Conservation (phyloP, 2,888 invertebrate species). For the Brenthis hecate region DNA sequence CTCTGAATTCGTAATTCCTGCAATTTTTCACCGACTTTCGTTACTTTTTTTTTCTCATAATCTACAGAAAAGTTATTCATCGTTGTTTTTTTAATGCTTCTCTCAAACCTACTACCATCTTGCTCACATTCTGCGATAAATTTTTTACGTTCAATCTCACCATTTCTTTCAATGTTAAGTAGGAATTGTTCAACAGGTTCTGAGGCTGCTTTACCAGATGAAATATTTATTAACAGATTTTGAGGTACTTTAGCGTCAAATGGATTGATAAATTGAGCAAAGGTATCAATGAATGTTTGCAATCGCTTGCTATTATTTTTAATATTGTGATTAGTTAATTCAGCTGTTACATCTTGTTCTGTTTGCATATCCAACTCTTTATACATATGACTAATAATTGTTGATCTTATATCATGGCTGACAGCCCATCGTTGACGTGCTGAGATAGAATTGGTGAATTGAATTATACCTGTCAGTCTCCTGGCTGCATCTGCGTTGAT, state of each 20-base stretch:
- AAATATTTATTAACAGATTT: slow-evolving; percentile 41
- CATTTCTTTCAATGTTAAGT: slow-evolving; percentile 28
- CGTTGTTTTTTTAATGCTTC: slow-evolving; percentile 20
- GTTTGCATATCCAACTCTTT: slow-evolving; percentile 21
- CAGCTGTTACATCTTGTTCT: slow-evolving; percentile 33
- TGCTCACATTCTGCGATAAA: slow-evolving; percentile 29
- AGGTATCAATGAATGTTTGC: slow-evolving; percentile 32
- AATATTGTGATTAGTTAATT: slow-evolving; percentile 36
- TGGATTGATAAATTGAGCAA: slow-evolving; percentile 40
- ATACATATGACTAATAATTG: slow-evolving; percentile 35
- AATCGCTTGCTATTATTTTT: slow-evolving; percentile 36
- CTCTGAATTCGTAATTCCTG: slow-evolving; percentile 34
- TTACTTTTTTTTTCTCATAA: slow-evolving; percentile 27
- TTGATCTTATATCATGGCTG: slow-evolving; percentile 42
- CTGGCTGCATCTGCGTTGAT: slow-evolving; percentile 53
- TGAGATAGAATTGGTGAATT: slow-evolving; percentile 41
- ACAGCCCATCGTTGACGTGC: slow-evolving; percentile 42
- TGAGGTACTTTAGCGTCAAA: slow-evolving; percentile 33
- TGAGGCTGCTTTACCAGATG: slow-evolving; percentile 39
- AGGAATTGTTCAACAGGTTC: slow-evolving; percentile 35
- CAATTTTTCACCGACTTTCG: slow-evolving; percentile 29
- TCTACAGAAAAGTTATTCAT: slow-evolving; percentile 20
- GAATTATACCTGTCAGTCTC: slow-evolving; percentile 44
- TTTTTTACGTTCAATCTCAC: slow-evolving; percentile 18
- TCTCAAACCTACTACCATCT: slow-evolving; percentile 26